Evolutionary conservation across 1,140 invertebrate genomes (phyloP).

Genomic region (Drosophila lacertosa): DNA sequence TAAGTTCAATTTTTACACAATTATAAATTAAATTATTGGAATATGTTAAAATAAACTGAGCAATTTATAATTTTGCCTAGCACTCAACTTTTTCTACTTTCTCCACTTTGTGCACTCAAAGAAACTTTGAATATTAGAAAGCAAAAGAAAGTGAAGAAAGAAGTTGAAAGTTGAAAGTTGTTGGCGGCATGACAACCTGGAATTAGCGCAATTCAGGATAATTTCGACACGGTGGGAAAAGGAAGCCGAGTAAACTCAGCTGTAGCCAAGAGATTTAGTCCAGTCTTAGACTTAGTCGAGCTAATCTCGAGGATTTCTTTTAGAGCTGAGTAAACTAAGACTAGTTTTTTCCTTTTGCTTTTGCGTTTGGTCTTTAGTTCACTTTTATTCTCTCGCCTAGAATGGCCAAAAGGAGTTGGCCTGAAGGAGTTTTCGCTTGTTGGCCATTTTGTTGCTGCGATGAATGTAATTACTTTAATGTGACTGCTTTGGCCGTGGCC

Average conservation of each 20-base stretch:
- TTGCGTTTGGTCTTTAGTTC: neutral
- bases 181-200: neutral
- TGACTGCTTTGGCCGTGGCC: conserved; percentile 71
- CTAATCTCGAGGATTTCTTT: conserved; percentile 12
- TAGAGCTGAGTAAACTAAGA: conserved; percentile 3
- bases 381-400: neutral
- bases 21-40: too few relatives aligned
- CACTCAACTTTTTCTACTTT: too few relatives aligned
- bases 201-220: neutral
- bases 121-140: neutral
- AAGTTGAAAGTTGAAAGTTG: neutral
- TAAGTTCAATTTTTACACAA: too few relatives aligned
- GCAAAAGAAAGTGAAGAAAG: neutral
- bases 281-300: neutral
- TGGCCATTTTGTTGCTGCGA: conserved; percentile 33
- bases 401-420: conserved; percentile 3
- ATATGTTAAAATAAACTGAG: too few relatives aligned
- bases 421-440: neutral
- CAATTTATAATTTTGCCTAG: too few relatives aligned
- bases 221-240: neutral
- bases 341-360: neutral
- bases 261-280: neutral
- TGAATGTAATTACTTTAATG: conserved; percentile 81
- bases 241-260: neutral
- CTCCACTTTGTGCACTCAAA: neutral